Percentiles rank a stretch among this genome's conserved stretches.
Conservation (phyloP, 2,113 vertebrate genomes). For the Brienomyrus brachyistius region DNA sequence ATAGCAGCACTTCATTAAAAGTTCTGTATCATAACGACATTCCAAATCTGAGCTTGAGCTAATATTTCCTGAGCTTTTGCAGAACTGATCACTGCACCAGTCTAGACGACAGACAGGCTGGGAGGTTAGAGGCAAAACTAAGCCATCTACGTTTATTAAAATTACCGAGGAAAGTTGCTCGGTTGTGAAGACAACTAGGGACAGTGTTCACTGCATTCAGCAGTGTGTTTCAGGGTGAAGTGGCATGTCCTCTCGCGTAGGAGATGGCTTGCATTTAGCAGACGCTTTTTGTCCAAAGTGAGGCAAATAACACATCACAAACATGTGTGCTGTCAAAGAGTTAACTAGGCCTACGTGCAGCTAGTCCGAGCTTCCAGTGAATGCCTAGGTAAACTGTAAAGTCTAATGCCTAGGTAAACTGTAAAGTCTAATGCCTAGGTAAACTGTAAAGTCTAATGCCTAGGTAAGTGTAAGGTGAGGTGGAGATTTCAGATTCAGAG, state of each 20-base stretch:
- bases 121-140: neutral
- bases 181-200: neutral
- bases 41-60: neutral
- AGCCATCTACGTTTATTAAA: neutral
- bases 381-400: neutral
- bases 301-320: neutral
- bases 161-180: neutral
- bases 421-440: too few species aligned
- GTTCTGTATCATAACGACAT: neutral
- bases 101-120: neutral
- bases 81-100: neutral
- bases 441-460: too few species aligned
- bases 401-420: too few species aligned
- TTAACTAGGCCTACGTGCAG: neutral
- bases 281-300: neutral
- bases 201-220: neutral
- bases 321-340: neutral
- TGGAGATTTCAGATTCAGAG: too few species aligned
- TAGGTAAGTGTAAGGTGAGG: too few species aligned
- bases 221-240: neutral
- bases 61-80: neutral
- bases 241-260: neutral
- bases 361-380: neutral
- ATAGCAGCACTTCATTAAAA: neutral
- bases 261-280: neutral